These are phyloP conservation scores for Eupristina koningsbergeri DNA, from an alignment of 1,140 invertebrate genomes.

Conservation along the genomic window DNA sequence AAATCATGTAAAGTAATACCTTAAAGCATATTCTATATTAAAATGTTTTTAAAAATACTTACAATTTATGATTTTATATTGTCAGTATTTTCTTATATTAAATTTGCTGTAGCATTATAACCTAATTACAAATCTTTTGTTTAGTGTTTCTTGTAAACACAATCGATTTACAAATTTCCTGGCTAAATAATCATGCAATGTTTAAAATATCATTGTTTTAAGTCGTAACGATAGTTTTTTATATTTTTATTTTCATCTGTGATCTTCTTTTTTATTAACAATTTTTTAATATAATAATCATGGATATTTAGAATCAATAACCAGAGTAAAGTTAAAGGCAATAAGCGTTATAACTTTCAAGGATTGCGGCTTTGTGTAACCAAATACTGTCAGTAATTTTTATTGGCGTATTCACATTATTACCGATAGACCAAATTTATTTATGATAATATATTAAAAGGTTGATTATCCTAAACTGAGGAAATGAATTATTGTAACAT, in stretches of 20 bases:
- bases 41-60: constrained; percentile 55
- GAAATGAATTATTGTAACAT: constrained; percentile 70
- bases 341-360: constrained; percentile 34
- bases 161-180: constrained; percentile 63
- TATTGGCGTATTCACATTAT: constrained; percentile 73
- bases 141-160: constrained; percentile 19
- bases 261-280: constrained; percentile 24
- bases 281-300: constrained; percentile 24
- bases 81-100: constrained; percentile 44
- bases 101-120: constrained; percentile 15
- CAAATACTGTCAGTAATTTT: constrained; percentile 72
- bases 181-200: constrained; percentile 61
- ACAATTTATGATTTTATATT: constrained; percentile 54
- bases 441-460: constrained; percentile 74
- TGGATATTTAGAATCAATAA: not conserved
- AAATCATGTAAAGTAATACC: constrained; percentile 52
- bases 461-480: constrained; percentile 68
- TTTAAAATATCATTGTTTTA: constrained; percentile 59
- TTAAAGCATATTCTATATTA: constrained; percentile 42
- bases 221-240: constrained; percentile 56
- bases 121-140: constrained; percentile 33
- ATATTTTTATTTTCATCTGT: constrained; percentile 43
- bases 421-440: constrained; percentile 75
- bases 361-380: constrained; percentile 53
- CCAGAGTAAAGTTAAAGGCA: not conserved